These are phyloP conservation scores for Platycercus adscitus DNA, from an alignment of 2,113 vertebrate genomes.

Conservation along the genomic window DNA sequence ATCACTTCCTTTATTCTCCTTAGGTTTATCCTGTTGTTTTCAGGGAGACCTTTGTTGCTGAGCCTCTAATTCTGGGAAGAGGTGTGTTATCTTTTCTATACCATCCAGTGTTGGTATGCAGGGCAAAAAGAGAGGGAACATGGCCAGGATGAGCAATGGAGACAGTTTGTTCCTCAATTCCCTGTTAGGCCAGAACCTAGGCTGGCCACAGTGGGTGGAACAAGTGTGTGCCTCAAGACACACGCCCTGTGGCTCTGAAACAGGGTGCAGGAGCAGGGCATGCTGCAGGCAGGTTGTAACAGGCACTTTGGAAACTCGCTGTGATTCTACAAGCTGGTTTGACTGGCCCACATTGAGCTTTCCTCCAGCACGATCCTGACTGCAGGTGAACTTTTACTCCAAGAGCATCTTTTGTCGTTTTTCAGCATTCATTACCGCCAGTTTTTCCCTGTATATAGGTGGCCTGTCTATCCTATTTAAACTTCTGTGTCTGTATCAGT, in stretches of 20 bases:
- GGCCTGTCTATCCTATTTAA: neutral
- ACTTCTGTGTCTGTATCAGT: neutral
- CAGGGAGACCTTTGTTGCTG: neutral
- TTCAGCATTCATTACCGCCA: neutral
- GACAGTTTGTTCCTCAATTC: neutral
- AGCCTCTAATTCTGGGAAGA: neutral
- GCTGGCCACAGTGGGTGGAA: neutral
- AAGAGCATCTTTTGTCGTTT: neutral
- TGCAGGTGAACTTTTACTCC: neutral
- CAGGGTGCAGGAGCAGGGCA: neutral
- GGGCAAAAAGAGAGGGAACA: neutral
- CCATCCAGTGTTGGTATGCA: neutral
- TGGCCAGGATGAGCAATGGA: neutral
- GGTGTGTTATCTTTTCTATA: neutral
- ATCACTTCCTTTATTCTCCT: neutral
- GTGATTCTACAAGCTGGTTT: slow-evolving; percentile 46
- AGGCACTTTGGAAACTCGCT: neutral
- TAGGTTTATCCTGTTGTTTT: neutral
- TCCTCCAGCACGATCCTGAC: neutral
- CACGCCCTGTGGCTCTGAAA: neutral
- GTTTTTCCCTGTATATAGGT: neutral
- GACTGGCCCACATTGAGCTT: neutral
- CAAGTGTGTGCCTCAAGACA: neutral
- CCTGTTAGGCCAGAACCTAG: neutral
- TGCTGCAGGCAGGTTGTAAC: slow-evolving; percentile 18